A percentile compares a stretch with the other conserved stretches of the same genome.
These are phyloP conservation scores for Camponotus pennsylvanicus DNA, from an alignment of 1,140 invertebrate species.

Conservation along the genomic window DNA sequence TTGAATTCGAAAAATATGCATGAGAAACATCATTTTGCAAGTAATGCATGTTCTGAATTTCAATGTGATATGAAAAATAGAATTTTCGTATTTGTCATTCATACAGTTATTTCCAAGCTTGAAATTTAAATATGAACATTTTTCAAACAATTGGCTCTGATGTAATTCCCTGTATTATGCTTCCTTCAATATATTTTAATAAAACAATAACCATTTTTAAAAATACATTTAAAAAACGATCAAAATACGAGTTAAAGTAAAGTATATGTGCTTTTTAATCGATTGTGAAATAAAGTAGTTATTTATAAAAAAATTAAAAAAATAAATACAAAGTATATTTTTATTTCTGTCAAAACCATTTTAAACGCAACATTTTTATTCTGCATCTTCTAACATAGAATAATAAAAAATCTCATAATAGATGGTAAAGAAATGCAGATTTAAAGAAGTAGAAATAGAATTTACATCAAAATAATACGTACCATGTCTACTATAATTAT, in stretches of 20 bases:
- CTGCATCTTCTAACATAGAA: not conserved
- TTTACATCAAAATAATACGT: not conserved
- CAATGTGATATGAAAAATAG: not conserved
- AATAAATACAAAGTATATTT: not conserved
- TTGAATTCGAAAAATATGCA: not conserved
- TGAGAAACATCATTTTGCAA: not conserved
- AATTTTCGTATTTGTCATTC: not conserved
- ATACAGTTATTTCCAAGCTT: not conserved
- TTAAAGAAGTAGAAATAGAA: not conserved
- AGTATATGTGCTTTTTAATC: not conserved
- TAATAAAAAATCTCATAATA: constrained; percentile 22
- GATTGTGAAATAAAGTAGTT: not conserved
- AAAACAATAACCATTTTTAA: not conserved
- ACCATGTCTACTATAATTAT: not conserved
- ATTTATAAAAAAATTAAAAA: not conserved
- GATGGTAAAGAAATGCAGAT: not conserved
- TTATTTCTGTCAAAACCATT: constrained; percentile 13
- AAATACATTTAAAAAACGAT: not conserved
- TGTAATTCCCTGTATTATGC: not conserved
- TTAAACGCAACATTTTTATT: not conserved
- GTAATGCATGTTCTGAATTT: not conserved
- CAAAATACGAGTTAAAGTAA: not conserved
- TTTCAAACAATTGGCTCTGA: not conserved
- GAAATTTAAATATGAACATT: not conserved
- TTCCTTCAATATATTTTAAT: not conserved